phyloP scores from a whole-genome alignment of 2,888 invertebrate genomes.

The Nebria salina region DNA sequence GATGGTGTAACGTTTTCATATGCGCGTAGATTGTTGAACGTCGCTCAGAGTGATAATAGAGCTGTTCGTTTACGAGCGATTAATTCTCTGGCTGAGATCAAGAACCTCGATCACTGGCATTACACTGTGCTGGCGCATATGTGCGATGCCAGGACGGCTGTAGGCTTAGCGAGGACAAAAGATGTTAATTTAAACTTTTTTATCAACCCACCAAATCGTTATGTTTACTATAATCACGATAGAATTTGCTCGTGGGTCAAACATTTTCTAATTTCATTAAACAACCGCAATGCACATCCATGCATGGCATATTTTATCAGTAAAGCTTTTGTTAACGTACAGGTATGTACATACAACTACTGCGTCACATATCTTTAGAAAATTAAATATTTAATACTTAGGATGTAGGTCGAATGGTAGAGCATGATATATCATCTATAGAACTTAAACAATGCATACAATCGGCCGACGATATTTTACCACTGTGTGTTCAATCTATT shows the following conservation, averaged over 20 bases:
- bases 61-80: constrained; percentile 73
- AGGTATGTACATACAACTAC: constrained; percentile 54
- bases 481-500: constrained; percentile 62
- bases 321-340: constrained; percentile 60
- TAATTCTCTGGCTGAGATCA: constrained; percentile 71
- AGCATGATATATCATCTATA: constrained; percentile 56
- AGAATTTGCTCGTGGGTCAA: constrained; percentile 60
- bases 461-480: constrained; percentile 58
- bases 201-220: constrained; percentile 70
- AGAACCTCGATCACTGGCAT: constrained; percentile 66
- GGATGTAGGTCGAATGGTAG: constrained; percentile 57
- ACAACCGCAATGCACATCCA: constrained; percentile 60
- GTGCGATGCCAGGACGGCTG: constrained; percentile 78
- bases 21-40: constrained; percentile 72
- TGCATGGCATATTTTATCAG: constrained; percentile 65
- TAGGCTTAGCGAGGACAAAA: constrained; percentile 77
- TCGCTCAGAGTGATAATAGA: constrained; percentile 73
- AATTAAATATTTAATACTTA: constrained; percentile 46
- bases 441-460: constrained; percentile 59
- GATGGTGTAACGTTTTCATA: constrained; percentile 57
- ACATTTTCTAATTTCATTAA: constrained; percentile 61
- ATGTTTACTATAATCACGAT: constrained; percentile 55
- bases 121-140: constrained; percentile 78
- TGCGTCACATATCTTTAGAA: neutral
- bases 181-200: constrained; percentile 80